These are phyloP conservation scores for Campoplex nolae DNA, from an alignment of 2,888 invertebrate genomes.

Conservation along the genomic window DNA sequence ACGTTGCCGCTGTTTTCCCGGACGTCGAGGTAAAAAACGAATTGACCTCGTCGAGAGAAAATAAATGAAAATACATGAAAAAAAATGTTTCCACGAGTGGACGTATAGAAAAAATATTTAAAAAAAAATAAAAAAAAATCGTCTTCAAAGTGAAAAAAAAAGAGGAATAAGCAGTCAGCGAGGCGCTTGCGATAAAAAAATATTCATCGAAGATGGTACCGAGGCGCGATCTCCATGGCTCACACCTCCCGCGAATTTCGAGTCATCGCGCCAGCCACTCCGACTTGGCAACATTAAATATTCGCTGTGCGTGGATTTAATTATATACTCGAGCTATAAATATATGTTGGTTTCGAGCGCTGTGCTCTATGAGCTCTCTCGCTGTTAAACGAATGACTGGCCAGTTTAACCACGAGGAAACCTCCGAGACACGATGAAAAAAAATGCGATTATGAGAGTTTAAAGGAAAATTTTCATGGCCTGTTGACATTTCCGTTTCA, in stretches of 20 bases:
- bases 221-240: slow-evolving; percentile 20
- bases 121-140: neutral
- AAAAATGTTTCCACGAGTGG: neutral
- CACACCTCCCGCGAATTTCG: slow-evolving; percentile 34
- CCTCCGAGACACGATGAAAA: slow-evolving; percentile 15
- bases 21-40: neutral
- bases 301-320: slow-evolving; percentile 76
- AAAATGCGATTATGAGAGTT: slow-evolving; percentile 2
- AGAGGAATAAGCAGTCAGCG: neutral
- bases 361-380: slow-evolving; percentile 19
- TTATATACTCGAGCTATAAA: slow-evolving; percentile 77
- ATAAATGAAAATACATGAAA: neutral
- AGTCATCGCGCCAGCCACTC: slow-evolving; percentile 43
- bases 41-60: neutral
- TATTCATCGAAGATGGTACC: slow-evolving; percentile 29
- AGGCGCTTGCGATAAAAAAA: slow-evolving; percentile 43
- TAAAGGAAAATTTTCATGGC: slow-evolving; percentile 16
- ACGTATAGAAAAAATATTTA: neutral
- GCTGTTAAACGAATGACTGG: slow-evolving; percentile 23
- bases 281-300: slow-evolving; percentile 80
- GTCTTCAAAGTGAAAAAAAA: neutral
- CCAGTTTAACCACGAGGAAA: slow-evolving; percentile 9
- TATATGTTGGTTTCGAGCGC: slow-evolving; percentile 50
- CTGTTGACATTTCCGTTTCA: slow-evolving; percentile 3
- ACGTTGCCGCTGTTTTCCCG: neutral